A percentile compares a stretch with the other conserved stretches of the same genome.
These are phyloP conservation scores for Bovichtus variegatus DNA, from an alignment of 2,797 vertebrate genomes.

Conservation along the genomic window DNA sequence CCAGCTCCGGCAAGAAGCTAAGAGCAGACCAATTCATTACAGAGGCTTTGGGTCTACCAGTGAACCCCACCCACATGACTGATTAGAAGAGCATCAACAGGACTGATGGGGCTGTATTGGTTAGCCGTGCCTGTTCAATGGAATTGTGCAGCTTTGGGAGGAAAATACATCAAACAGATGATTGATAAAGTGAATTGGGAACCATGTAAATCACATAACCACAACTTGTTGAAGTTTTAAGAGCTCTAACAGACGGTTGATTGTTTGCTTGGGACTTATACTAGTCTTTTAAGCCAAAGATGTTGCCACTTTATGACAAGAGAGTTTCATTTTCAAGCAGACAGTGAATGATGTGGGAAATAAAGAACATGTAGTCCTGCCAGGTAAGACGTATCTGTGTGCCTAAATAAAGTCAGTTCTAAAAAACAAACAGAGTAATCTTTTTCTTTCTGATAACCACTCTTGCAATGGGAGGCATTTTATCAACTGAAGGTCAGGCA, in stretches of 20 bases:
- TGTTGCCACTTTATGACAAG: not conserved
- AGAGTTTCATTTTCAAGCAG: constrained; percentile 11
- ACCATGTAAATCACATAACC: constrained; percentile 36
- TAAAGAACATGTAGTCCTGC: not conserved
- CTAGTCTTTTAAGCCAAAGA: constrained; percentile 23
- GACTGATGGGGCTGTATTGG: constrained; percentile 38
- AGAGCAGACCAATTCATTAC: constrained; percentile 72
- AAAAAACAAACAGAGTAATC: constrained; percentile 43
- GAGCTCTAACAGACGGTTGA: constrained; percentile 33
- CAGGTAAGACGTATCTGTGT: constrained; percentile 28
- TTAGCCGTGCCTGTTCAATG: constrained; percentile 15
- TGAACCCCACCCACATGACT: constrained; percentile 71
- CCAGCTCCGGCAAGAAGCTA: constrained; percentile 41
- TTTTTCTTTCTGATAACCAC: constrained; percentile 40
- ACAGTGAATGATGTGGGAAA: constrained; percentile 33
- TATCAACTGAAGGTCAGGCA: constrained; percentile 43
- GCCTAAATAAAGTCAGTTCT: constrained; percentile 16
- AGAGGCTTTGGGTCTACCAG: constrained; percentile 50
- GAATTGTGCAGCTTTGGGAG: constrained; percentile 14
- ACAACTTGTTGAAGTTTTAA: constrained; percentile 36
- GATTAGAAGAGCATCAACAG: constrained; percentile 62
- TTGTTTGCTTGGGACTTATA: constrained; percentile 30
- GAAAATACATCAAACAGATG: constrained; percentile 7
- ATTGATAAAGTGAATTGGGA: constrained; percentile 39
- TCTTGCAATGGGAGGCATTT: constrained; percentile 23